Percentiles rank a stretch among this genome's conserved stretches.
phyloP scores from a whole-genome alignment of 2,113 vertebrate genomes.

The Syngnathus typhle region DNA sequence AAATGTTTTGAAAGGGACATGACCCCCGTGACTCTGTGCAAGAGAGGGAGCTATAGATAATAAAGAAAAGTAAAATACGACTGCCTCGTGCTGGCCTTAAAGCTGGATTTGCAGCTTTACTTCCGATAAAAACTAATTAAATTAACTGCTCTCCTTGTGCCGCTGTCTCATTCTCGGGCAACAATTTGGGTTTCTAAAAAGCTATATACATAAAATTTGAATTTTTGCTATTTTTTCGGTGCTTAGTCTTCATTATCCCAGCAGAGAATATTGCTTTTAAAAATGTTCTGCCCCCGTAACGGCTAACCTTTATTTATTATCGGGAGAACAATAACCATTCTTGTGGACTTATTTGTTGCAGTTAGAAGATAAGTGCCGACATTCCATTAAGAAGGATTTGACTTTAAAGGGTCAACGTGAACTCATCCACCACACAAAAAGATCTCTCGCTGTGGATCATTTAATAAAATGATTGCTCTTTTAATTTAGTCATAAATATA shows the following conservation, averaged over 20 bases:
- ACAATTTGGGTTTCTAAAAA: neutral
- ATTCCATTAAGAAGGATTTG: neutral
- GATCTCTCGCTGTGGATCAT: neutral
- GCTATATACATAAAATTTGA: neutral
- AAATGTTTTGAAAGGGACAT: conserved; percentile 29
- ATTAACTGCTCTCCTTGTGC: neutral
- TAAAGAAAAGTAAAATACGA: conserved; percentile 26
- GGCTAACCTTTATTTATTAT: neutral
- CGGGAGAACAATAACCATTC: neutral
- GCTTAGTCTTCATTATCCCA: neutral
- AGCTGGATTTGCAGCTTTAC: neutral
- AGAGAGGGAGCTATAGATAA: neutral
- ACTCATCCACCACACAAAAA: neutral
- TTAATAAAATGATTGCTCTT: neutral
- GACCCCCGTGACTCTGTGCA: neutral
- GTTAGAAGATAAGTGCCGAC: neutral
- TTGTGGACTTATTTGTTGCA: neutral
- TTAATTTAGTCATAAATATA: neutral
- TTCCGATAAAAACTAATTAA: conserved; percentile 6
- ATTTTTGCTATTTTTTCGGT: neutral
- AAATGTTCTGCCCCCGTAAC: neutral
- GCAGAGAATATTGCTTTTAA: neutral
- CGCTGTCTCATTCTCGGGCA: neutral
- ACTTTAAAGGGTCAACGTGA: neutral
- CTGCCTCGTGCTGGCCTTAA: conserved; percentile 16